Evolutionary conservation across 2,888 invertebrate genomes (phyloP), one percentile per base, ranked within the genome.

Genomic region (Ichneumoninae sp.): DNA sequence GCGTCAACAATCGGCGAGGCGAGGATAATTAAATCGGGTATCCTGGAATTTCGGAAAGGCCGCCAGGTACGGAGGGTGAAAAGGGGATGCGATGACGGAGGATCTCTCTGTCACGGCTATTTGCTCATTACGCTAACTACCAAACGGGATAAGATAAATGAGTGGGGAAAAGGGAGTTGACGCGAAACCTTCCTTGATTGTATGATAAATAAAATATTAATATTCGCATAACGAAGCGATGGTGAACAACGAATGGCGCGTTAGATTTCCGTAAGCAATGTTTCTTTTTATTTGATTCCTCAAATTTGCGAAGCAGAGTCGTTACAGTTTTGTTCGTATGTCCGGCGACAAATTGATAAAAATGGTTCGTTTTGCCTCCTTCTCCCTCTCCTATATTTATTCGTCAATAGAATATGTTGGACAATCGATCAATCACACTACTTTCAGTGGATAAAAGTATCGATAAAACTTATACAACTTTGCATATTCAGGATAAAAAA

Each of bases 371-470:
- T 16, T 47, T 47, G 44, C 44, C 13, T 16, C 13, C 44, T 0
- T 47, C 40, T 40, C 10, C 5, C 7, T 33, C 33, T 33, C 40
- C 44, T 47, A 16, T 47, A 16, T 47, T 47, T 16, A 16, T 47
- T 47, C 44, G 44, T 16, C 44, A 16, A 47, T 16, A 47, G 44
- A 16, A 26, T 22, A 30, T 60, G 44, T 72, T n/a, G 44, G 36
- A 60, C 19, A 19, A 70, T 69, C 69, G 60, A 78, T 78, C 69
- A 47, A 69, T 78, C 69, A 19, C 30, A 60, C 30, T 47, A 47
- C 47, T 70, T 47, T 8, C 47, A 78, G 44, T 30, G 33, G 10
- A 3, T 44, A 30, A 30, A n/a, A 76, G 10, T 54, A 36, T 44
- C 8, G 13, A 47, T 5, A 19, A 69, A 70, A 62, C 40, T 76